These are phyloP conservation scores for Pelvicachromis taeniatus DNA, from an alignment of 2,113 vertebrate species.

Conservation along the genomic window DNA sequence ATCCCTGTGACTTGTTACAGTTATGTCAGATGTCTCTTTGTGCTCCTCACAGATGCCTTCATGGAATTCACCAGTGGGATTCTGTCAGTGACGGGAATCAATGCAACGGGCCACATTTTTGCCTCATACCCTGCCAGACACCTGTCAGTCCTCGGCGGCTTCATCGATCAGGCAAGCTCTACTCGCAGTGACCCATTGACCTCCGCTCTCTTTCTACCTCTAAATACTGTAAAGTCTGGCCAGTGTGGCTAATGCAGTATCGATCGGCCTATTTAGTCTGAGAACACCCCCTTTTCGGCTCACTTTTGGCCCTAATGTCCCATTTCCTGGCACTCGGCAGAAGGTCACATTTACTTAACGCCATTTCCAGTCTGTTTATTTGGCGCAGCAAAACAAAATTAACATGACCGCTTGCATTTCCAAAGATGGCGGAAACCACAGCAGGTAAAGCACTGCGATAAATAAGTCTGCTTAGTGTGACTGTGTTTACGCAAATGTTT, in stretches of 20 bases:
- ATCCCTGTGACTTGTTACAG: not conserved
- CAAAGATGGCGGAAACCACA: not conserved
- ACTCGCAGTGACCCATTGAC: constrained; percentile 3
- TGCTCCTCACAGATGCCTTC: constrained; percentile 79
- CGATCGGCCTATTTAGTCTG: constrained; percentile 57
- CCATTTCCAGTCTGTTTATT: constrained; percentile 24
- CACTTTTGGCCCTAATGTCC: constrained; percentile 52
- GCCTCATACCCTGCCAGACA: constrained; percentile 89
- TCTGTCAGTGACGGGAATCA: constrained; percentile 85
- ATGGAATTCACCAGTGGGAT: constrained; percentile 85
- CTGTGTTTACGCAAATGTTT: not conserved
- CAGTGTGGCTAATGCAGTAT: constrained; percentile 58
- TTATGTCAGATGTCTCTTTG: not conserved
- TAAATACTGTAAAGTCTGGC: constrained; percentile 28
- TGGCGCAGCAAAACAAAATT: constrained; percentile 2
- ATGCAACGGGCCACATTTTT: constrained; percentile 93
- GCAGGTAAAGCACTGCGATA: not conserved
- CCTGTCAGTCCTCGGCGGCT: constrained; percentile 83
- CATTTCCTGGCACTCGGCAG: constrained; percentile 36
- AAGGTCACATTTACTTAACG: constrained; percentile 37
- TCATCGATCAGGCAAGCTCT: constrained; percentile 87
- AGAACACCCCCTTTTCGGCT: constrained; percentile 33
- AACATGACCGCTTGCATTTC: not conserved
- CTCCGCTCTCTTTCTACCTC: constrained; percentile 1
- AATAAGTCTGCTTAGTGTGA: not conserved